These are phyloP conservation scores for Caranx ignobilis DNA, from an alignment of 2,113 vertebrate species.

Conservation along the genomic window DNA sequence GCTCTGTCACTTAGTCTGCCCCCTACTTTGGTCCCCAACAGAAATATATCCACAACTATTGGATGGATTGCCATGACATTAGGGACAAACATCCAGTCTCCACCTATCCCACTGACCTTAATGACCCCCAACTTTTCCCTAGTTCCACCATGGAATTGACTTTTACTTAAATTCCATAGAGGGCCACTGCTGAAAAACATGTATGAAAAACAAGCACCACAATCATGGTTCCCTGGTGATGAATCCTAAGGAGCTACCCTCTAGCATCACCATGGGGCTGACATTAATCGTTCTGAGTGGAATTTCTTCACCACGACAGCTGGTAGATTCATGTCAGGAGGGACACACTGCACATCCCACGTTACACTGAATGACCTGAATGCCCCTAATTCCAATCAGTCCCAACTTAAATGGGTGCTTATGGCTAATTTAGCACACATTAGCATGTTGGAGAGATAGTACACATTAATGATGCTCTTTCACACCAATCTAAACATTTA, in stretches of 20 bases:
- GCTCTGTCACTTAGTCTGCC: not conserved
- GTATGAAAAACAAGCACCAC: not conserved
- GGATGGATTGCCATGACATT: not conserved
- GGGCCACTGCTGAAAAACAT: too few relatives aligned
- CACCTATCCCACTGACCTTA: not conserved
- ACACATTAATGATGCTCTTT: not conserved
- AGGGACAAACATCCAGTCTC: not conserved
- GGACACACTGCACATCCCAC: not conserved
- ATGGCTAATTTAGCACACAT: not conserved
- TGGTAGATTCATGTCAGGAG: not conserved
- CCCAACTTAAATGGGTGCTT: not conserved
- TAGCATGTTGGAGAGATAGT: not conserved
- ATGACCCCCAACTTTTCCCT: not conserved
- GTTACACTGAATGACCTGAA: too few relatives aligned
- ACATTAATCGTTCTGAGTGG: too few relatives aligned
- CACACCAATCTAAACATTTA: not conserved
- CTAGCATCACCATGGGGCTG: too few relatives aligned
- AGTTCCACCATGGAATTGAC: not conserved
- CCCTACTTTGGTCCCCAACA: not conserved
- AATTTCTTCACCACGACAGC: not conserved
- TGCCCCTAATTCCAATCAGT: not conserved
- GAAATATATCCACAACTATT: not conserved
- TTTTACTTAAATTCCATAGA: too few relatives aligned
- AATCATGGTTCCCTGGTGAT: not conserved
- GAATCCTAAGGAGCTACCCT: not conserved